Conservation (phyloP, 1,140 invertebrate genomes). For the Zaprionus ghesquierei region DNA sequence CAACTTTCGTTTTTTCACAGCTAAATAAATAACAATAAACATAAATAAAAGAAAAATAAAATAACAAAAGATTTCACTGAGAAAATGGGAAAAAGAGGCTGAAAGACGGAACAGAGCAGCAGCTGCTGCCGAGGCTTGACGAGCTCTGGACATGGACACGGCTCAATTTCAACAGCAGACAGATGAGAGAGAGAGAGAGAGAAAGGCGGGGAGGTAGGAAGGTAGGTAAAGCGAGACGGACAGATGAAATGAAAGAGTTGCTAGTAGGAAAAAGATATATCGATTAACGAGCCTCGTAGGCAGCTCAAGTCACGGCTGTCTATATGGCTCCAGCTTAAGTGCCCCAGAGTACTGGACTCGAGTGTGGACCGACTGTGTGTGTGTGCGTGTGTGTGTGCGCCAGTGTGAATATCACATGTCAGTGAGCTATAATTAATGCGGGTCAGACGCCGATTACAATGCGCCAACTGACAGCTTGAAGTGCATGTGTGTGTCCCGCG, state of each 20-base stretch:
- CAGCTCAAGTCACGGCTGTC: constrained; percentile 54
- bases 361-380: constrained; percentile 32
- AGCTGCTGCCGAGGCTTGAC: constrained; percentile 22
- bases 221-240: background rate
- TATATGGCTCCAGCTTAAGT: constrained; percentile 59
- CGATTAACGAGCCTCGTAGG: constrained; percentile 67
- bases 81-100: constrained; percentile 15
- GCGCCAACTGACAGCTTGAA: constrained; percentile 76
- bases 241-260: constrained; percentile 56
- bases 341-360: constrained; percentile 49
- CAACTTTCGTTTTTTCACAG: constrained; percentile 75
- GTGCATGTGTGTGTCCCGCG: constrained; percentile 59
- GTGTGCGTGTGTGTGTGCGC: constrained; percentile 32
- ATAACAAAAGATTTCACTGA: constrained; percentile 31
- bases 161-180: constrained; percentile 64
- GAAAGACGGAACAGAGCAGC: constrained; percentile 43
- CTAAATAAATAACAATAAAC: constrained; percentile 68
- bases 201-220: background rate
- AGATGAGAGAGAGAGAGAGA: constrained; percentile 3
- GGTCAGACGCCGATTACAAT: constrained; percentile 80
- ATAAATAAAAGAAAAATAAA: constrained; percentile 42
- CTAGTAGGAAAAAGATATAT: constrained; percentile 59
- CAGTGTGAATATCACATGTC: constrained; percentile 80
- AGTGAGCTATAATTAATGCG: constrained; percentile 80
- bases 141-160: constrained; percentile 47